Evolutionary conservation across 2,888 invertebrate genomes (phyloP).

Genomic region (Brachyptera putata): DNA sequence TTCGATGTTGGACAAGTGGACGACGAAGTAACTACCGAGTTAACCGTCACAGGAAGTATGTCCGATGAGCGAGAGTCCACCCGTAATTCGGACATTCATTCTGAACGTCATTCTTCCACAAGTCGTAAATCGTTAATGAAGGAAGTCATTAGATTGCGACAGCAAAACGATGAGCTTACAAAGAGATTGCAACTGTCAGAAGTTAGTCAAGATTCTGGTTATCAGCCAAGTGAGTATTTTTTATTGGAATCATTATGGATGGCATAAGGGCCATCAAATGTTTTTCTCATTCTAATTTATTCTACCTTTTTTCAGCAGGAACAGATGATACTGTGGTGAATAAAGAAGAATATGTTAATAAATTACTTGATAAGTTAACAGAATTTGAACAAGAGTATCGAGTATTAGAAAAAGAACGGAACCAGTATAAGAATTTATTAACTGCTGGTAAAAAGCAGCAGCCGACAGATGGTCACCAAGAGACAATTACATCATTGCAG

Average conservation of each 20-base stretch:
- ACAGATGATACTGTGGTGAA: background rate
- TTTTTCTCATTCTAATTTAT: background rate
- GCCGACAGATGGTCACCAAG: slow-evolving; percentile 51
- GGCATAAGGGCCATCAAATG: background rate
- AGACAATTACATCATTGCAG: slow-evolving; percentile 43
- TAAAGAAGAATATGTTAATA: background rate
- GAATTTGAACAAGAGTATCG: slow-evolving; percentile 4
- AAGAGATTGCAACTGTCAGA: slow-evolving; percentile 8
- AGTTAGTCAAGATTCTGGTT: slow-evolving; percentile 27
- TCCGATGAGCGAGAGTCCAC: background rate
- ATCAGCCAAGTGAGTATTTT: slow-evolving; percentile 24
- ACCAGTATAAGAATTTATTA: slow-evolving; percentile 47
- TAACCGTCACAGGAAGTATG: background rate
- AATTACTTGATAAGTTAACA: background rate
- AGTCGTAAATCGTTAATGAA: background rate
- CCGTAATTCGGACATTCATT: background rate
- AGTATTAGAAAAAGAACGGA: background rate
- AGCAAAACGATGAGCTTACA: slow-evolving; percentile 14
- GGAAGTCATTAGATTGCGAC: background rate
- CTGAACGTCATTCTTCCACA: background rate
- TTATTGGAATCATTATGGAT: background rate
- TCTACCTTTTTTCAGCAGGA: background rate
- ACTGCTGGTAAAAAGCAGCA: slow-evolving; percentile 57
- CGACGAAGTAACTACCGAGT: background rate
- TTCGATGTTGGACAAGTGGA: background rate